Evolutionary conservation across 2,797 vertebrate genomes (phyloP).

Genomic region (Holocentrus rufus): DNA sequence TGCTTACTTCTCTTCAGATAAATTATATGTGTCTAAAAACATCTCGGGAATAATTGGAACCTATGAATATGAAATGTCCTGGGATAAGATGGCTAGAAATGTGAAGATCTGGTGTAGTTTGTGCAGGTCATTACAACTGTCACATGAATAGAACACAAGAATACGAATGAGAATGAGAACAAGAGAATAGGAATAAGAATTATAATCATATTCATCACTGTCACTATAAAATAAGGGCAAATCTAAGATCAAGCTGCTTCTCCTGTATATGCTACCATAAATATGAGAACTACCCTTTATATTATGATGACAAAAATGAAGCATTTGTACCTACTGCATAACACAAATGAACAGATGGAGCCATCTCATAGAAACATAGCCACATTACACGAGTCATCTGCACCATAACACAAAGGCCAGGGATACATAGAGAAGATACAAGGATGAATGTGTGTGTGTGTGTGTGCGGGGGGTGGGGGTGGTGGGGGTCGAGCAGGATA

Average conservation of each 20-base stretch:
- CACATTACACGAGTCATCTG: no score
- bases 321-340: no score
- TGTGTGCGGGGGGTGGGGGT: slow-evolving; percentile 9
- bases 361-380: no score
- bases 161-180: no score
- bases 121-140: slow-evolving; percentile 2
- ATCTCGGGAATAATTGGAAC: slow-evolving; percentile 21
- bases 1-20: slow-evolving; percentile 19
- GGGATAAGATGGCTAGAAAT: slow-evolving; percentile 14
- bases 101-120: neutral
- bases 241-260: neutral
- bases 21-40: neutral
- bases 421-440: neutral
- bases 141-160: no score
- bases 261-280: neutral
- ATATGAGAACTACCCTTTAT: no score
- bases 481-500: neutral
- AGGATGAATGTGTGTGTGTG: slow-evolving; percentile 1
- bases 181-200: no score
- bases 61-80: neutral
- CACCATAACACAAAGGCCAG: slow-evolving; percentile 11
- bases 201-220: neutral
- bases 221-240: neutral
- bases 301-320: no score
- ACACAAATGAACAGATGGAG: no score